Evolutionary conservation across 2,113 vertebrate genomes (phyloP).

Genomic region (Sterrhoptilus dennistouni): DNA sequence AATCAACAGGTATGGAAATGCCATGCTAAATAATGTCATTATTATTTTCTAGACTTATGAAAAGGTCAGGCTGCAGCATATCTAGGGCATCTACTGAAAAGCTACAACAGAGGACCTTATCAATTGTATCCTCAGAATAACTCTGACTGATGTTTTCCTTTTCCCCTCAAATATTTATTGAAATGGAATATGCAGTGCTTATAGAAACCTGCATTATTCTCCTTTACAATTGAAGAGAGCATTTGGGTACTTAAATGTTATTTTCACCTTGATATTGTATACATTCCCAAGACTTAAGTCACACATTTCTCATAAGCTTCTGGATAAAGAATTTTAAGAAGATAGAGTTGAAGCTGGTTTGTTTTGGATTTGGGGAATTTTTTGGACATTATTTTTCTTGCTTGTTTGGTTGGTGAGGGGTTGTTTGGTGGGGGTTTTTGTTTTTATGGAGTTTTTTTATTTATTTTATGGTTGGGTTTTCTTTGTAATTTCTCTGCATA

Average conservation of each 20-base stretch:
- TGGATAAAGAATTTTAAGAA: neutral
- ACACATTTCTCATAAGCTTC: neutral
- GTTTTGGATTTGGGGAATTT: fast-evolving
- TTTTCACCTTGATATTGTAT: neutral
- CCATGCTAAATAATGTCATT: neutral
- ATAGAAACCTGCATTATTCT: neutral
- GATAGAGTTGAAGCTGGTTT: fast-evolving
- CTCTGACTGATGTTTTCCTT: neutral
- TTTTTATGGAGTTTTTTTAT: neutral
- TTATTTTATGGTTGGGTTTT: too few species aligned
- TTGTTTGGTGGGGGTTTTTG: fast-evolving
- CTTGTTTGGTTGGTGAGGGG: fast-evolving
- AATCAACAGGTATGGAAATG: neutral
- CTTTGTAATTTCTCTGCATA: neutral
- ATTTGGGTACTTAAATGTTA: neutral
- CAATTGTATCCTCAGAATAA: neutral
- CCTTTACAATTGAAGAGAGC: neutral
- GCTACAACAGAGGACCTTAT: fast-evolving
- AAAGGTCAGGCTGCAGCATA: neutral
- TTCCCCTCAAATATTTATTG: neutral
- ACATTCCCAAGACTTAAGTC: neutral
- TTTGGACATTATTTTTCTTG: fast-evolving
- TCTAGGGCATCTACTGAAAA: neutral
- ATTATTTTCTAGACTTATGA: neutral
- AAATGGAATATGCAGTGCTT: neutral